Conservation (phyloP, 2,113 vertebrate genomes). For the Junco hyemalis region DNA sequence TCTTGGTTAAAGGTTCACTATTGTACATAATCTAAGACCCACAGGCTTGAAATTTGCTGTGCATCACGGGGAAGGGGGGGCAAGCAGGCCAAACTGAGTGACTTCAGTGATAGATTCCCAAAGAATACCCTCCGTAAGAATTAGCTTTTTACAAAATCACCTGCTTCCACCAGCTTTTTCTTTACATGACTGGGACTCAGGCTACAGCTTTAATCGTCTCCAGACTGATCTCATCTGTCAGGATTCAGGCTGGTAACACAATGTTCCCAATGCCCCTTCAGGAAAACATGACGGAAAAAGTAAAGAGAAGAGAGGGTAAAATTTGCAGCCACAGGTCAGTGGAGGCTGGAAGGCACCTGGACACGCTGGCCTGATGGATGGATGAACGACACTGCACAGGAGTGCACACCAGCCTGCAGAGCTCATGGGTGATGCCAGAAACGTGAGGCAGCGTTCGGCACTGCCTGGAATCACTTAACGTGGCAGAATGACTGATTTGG, state of each 20-base stretch:
- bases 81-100: not conserved
- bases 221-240: not conserved
- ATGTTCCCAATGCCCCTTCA: not conserved
- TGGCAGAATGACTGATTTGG: not conserved
- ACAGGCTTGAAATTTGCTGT: not conserved
- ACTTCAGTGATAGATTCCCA: not conserved
- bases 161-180: not conserved
- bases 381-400: not conserved
- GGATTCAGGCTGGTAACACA: not conserved
- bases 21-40: not conserved
- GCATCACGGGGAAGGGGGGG: not conserved
- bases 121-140: not conserved
- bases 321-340: not conserved
- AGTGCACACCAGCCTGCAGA: not conserved
- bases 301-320: not conserved
- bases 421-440: not conserved
- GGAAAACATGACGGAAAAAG: not conserved
- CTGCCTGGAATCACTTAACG: not conserved
- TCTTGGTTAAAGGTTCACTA: not conserved
- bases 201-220: not conserved
- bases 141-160: not conserved
- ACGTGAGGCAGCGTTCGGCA: accelerated
- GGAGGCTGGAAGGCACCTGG: not conserved
- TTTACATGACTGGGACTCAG: not conserved
- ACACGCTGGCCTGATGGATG: accelerated